phyloP scores from a whole-genome alignment of 2,888 invertebrate genomes.

The Aelia acuminata region DNA sequence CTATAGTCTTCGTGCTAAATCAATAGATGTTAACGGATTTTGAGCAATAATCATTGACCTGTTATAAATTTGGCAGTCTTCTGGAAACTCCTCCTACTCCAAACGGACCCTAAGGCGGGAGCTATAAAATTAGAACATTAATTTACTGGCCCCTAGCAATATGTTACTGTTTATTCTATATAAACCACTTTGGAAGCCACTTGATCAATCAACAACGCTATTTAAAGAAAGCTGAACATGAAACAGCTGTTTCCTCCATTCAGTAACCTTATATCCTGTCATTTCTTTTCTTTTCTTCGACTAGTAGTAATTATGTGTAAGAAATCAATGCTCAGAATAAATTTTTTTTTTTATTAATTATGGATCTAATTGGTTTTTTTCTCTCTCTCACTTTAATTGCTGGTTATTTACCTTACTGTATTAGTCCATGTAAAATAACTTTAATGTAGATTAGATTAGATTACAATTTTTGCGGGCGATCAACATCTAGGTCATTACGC shows the following conservation, averaged over 20 bases:
- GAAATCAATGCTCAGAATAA: not conserved
- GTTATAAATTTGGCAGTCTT: slow-evolving; percentile 43
- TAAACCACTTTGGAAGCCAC: slow-evolving; percentile 61
- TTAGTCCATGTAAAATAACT: too few relatives aligned
- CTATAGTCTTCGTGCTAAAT: slow-evolving; percentile 11
- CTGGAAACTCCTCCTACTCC: slow-evolving; percentile 28
- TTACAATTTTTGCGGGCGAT: too few relatives aligned
- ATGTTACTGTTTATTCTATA: slow-evolving; percentile 60
- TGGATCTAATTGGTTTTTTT: too few relatives aligned
- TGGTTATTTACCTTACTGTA: too few relatives aligned
- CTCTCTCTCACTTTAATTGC: too few relatives aligned
- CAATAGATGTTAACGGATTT: slow-evolving; percentile 30
- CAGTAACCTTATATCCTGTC: not conserved
- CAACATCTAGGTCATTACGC: too few relatives aligned
- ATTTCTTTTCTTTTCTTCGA: not conserved
- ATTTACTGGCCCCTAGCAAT: slow-evolving; percentile 59
- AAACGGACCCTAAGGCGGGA: not conserved
- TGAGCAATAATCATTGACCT: slow-evolving; percentile 48
- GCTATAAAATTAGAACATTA: slow-evolving; percentile 60
- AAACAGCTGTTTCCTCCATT: slow-evolving; percentile 50
- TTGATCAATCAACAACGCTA: slow-evolving; percentile 59
- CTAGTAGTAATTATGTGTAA: not conserved
- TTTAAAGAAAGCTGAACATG: slow-evolving; percentile 57
- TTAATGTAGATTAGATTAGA: too few relatives aligned
- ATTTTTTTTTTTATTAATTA: not conserved